Percentiles rank a stretch among this genome's conserved stretches.
phyloP scores from a whole-genome alignment of 35 echinoderm and acorn worm species.

The Apostichopus parvimensis region DNA sequence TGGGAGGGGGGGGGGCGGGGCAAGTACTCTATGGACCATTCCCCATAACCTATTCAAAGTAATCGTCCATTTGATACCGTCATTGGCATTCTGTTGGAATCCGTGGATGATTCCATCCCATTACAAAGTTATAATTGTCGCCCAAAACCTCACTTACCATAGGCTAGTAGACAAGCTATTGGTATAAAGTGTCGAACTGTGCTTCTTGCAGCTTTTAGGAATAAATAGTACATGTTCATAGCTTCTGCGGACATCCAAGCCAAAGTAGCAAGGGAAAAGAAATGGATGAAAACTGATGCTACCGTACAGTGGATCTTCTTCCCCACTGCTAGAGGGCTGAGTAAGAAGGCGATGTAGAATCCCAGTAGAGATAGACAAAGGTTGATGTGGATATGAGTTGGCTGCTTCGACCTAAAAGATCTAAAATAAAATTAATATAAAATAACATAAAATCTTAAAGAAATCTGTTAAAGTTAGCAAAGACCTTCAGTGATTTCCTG shows the following conservation, averaged over 20 bases:
- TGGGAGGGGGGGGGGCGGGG: too few relatives aligned
- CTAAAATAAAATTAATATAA: slow-evolving; percentile 5
- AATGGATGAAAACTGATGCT: not conserved
- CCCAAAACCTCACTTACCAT: slow-evolving; percentile 10
- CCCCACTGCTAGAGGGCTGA: not conserved
- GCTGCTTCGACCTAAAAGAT: slow-evolving; percentile 6
- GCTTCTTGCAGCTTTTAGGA: not conserved
- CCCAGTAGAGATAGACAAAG: slow-evolving; percentile 34
- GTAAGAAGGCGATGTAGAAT: slow-evolving; percentile 51
- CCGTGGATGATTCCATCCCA: too few relatives aligned
- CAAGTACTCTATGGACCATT: too few relatives aligned
- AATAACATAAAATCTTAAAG: not conserved
- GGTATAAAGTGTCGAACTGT: not conserved
- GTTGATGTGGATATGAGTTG: slow-evolving; percentile 37
- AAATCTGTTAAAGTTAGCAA: not conserved
- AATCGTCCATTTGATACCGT: too few relatives aligned
- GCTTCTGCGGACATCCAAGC: slow-evolving; percentile 43
- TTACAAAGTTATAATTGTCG: too few relatives aligned
- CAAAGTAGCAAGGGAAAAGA: slow-evolving; percentile 16
- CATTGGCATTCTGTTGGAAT: too few relatives aligned
- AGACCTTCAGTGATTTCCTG: not conserved
- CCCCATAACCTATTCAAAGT: too few relatives aligned
- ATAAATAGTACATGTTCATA: slow-evolving; percentile 27
- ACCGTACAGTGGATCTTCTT: not conserved
- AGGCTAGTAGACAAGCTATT: slow-evolving; percentile 29